Evolutionary conservation across 1,140 invertebrate species (phyloP).

Genomic region (Chrysopa pallens): DNA sequence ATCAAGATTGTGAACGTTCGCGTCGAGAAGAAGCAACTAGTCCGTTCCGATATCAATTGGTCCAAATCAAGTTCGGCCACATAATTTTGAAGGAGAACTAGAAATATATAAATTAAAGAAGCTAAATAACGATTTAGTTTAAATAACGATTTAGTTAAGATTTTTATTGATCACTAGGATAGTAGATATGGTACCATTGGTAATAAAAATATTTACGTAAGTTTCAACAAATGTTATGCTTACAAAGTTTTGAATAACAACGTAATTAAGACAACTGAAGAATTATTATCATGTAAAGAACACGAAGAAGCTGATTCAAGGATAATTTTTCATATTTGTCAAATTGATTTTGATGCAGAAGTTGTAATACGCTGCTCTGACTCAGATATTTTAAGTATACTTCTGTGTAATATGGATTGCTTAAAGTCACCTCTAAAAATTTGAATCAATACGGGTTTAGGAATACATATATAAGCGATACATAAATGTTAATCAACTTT

Average conservation of each 20-base stretch:
- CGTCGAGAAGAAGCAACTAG: no score
- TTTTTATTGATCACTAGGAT: slow-evolving; percentile 9
- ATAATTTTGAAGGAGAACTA: no score
- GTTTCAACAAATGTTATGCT: slow-evolving; percentile 4
- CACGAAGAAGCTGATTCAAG: slow-evolving; percentile 18
- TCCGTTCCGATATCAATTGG: no score
- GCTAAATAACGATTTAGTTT: no score
- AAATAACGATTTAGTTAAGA: no score
- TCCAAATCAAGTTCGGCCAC: no score
- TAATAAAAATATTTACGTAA: slow-evolving; percentile 9
- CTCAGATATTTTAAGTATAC: slow-evolving; percentile 13
- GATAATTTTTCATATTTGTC: slow-evolving; percentile 15
- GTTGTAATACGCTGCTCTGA: slow-evolving; percentile 9
- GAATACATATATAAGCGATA: slow-evolving; percentile 7
- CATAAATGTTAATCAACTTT: slow-evolving; percentile 7
- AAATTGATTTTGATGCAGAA: slow-evolving; percentile 7
- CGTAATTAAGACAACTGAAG: slow-evolving; percentile 7
- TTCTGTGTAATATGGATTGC: slow-evolving; percentile 10
- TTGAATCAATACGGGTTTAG: slow-evolving; percentile 6
- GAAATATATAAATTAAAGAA: slow-evolving; percentile 9
- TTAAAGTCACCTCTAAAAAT: slow-evolving; percentile 1
- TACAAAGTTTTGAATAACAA: slow-evolving; percentile 6
- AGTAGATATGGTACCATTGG: slow-evolving; percentile 7
- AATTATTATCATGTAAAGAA: neutral
- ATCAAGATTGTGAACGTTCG: no score